Percentiles rank a stretch among this genome's conserved stretches.
Conservation (phyloP, 2,888 invertebrate genomes). For the Escarpia spicata region DNA sequence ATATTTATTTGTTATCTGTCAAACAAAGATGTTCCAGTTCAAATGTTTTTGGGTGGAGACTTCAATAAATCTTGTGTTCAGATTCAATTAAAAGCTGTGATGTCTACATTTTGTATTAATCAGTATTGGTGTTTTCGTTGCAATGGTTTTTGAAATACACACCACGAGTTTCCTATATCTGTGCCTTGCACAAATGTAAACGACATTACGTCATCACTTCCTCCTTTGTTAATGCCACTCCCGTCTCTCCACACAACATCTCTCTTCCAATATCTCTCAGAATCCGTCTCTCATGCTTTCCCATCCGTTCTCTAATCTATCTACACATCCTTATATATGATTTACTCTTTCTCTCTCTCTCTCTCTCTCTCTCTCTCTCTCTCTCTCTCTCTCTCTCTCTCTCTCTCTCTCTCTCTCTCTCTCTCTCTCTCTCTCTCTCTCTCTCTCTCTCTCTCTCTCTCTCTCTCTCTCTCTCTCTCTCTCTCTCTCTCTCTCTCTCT, state of each 20-base stretch:
- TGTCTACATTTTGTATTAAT: not conserved
- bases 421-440: not conserved
- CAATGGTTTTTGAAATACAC: not conserved
- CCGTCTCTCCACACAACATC: not conserved
- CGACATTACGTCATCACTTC: not conserved
- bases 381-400: too few species aligned
- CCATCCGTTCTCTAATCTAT: not conserved
- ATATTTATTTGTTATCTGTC: too few species aligned
- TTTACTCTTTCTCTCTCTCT: not conserved
- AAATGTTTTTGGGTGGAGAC: not conserved
- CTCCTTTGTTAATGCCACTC: not conserved
- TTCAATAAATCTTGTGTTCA: not conserved
- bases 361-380: not conserved
- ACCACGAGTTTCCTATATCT: not conserved
- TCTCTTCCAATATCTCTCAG: not conserved
- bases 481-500: not conserved
- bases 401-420: not conserved
- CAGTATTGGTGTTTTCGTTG: not conserved
- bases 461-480: not conserved
- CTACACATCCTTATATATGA: not conserved
- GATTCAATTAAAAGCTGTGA: too few species aligned
- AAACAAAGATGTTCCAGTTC: too few species aligned
- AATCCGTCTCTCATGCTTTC: not conserved
- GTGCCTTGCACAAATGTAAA: not conserved
- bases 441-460: too few species aligned